Evolutionary conservation across 2,888 invertebrate species (phyloP).

Genomic region (Urechis unicinctus): DNA sequence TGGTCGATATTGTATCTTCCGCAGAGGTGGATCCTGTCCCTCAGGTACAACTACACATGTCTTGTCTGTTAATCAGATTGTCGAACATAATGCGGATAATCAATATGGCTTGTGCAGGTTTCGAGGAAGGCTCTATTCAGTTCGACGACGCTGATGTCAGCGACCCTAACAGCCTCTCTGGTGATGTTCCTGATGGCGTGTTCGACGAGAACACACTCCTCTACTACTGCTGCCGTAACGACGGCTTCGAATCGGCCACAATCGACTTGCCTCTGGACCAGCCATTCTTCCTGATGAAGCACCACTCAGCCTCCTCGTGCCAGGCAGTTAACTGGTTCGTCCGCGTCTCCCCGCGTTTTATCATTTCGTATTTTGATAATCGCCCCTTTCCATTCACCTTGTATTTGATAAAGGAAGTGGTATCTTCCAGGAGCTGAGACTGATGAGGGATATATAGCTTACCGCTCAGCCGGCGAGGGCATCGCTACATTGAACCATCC

Average conservation of each 20-base stretch:
- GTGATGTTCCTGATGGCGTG: background rate
- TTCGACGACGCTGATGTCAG: background rate
- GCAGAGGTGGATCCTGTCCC: background rate
- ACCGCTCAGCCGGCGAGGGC: background rate
- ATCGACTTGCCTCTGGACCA: background rate
- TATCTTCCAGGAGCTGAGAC: too few relatives aligned
- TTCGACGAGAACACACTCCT: background rate
- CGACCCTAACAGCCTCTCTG: background rate
- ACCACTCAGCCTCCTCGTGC: background rate
- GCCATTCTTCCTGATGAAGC: background rate
- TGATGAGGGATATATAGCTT: too few relatives aligned
- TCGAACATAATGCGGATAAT: background rate
- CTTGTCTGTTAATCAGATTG: background rate
- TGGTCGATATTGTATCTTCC: background rate
- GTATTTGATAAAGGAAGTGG: too few relatives aligned
- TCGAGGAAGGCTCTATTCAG: background rate
- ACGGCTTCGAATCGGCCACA: background rate
- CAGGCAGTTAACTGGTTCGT: too few relatives aligned
- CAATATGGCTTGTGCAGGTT: background rate
- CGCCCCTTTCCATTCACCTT: too few relatives aligned
- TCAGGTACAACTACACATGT: too few relatives aligned
- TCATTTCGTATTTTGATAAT: too few relatives aligned
- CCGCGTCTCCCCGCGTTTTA: too few relatives aligned
- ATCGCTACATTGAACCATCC: background rate
- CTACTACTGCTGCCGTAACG: background rate